Percentiles rank a stretch among this genome's conserved stretches.
phyloP scores from a whole-genome alignment of 2,113 vertebrate genomes.

The Crypturellus undulatus region DNA sequence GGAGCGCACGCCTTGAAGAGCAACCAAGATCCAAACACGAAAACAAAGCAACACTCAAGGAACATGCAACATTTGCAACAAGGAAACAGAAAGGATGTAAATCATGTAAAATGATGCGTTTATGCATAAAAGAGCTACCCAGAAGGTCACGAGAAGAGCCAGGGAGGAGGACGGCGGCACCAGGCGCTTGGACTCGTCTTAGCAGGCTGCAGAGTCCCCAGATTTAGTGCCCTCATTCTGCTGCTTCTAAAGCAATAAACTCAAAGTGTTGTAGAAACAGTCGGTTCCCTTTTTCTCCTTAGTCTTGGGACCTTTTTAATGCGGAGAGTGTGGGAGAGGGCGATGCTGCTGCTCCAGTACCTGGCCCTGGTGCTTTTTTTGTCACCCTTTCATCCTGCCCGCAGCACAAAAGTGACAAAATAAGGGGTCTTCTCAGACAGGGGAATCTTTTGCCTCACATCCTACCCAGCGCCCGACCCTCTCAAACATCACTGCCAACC shows the following conservation, averaged over 20 bases:
- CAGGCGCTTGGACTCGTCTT: neutral
- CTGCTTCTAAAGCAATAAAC: constrained; percentile 14
- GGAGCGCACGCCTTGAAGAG: neutral
- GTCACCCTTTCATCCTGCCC: neutral
- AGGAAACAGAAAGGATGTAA: neutral
- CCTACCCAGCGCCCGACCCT: neutral
- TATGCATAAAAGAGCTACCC: neutral
- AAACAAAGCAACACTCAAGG: neutral
- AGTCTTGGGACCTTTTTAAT: neutral
- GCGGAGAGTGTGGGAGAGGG: neutral
- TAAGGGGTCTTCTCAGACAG: neutral
- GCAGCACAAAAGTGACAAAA: neutral
- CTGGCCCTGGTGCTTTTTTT: neutral
- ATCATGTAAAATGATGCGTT: neutral
- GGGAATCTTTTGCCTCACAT: neutral
- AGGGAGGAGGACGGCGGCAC: neutral
- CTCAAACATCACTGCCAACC: neutral
- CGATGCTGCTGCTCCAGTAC: neutral
- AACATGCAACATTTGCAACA: neutral
- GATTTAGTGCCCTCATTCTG: neutral
- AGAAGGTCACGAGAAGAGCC: neutral
- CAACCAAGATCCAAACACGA: neutral
- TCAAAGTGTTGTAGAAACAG: neutral
- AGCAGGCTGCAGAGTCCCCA: neutral
- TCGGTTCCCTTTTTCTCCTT: neutral